Percentiles rank a stretch among this genome's conserved stretches.
phyloP scores from a whole-genome alignment of 2,113 vertebrate genomes.

The Thamnaconus septentrionalis region DNA sequence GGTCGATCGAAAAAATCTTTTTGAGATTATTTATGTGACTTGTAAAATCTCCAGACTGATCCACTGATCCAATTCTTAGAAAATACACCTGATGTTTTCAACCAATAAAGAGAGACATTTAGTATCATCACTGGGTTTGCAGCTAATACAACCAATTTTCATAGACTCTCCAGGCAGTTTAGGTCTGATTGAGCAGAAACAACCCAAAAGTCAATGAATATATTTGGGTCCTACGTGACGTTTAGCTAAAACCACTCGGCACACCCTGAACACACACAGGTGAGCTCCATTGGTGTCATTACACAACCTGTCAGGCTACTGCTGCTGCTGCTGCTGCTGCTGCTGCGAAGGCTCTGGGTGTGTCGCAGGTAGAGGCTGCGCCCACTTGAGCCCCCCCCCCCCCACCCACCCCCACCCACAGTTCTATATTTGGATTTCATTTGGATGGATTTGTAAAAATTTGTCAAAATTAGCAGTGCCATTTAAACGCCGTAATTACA shows the following conservation, averaged over 20 bases:
- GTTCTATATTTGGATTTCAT: background rate
- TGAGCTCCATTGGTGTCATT: slow-evolving; percentile 15
- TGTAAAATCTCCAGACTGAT: too few species aligned
- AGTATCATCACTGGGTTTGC: too few species aligned
- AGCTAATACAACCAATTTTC: too few species aligned
- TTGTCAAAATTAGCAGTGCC: background rate
- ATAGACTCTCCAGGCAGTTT: too few species aligned
- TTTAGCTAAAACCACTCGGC: background rate
- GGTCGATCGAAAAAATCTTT: too few species aligned
- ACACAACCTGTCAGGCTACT: slow-evolving; percentile 9
- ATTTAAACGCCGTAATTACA: too few species aligned
- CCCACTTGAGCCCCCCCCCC: background rate
- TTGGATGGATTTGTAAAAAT: background rate
- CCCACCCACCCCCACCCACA: background rate
- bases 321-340: background rate
- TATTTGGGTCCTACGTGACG: background rate
- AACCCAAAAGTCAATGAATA: too few species aligned
- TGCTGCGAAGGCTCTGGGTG: background rate
- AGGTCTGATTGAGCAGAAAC: too few species aligned
- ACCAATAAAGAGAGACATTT: too few species aligned
- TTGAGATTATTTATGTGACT: too few species aligned
- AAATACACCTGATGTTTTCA: too few species aligned
- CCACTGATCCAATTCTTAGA: too few species aligned
- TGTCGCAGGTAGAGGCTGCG: background rate
- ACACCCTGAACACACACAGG: slow-evolving; percentile 19